Evolutionary conservation across 2,888 invertebrate genomes (phyloP).

Genomic region (Sarcophaga subvicina): DNA sequence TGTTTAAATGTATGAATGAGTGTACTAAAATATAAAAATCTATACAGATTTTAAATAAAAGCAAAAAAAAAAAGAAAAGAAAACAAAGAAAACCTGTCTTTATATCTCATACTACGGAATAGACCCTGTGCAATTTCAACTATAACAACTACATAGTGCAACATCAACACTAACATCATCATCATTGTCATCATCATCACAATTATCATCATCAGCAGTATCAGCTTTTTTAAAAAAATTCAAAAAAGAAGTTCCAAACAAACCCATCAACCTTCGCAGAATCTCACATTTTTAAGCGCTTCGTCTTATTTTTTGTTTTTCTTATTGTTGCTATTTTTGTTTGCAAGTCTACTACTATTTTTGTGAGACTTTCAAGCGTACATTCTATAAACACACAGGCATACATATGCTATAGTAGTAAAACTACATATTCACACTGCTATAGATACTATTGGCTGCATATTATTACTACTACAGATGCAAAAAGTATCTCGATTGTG

Average conservation of each 20-base stretch:
- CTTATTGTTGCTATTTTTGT: constrained; percentile 19
- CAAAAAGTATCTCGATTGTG: constrained; percentile 39
- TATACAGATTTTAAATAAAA: constrained; percentile 19
- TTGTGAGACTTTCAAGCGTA: constrained; percentile 48
- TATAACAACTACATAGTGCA: constrained; percentile 6
- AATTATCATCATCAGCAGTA: not conserved
- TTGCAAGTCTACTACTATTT: constrained; percentile 12
- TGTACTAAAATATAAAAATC: constrained; percentile 64
- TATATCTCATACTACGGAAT: constrained; percentile 52
- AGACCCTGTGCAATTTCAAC: constrained; percentile 61
- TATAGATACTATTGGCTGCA: no score
- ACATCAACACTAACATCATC: constrained; percentile 17
- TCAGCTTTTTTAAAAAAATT: constrained; percentile 4
- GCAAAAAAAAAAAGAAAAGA: constrained; percentile 20
- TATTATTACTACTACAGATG: not conserved
- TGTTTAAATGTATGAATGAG: constrained; percentile 6
- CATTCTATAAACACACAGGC: not conserved
- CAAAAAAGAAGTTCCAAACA: constrained; percentile 48
- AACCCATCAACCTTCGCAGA: constrained; percentile 69
- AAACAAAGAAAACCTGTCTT: constrained; percentile 62
- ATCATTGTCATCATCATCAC: not conserved
- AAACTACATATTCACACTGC: no score
- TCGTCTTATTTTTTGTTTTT: constrained; percentile 25
- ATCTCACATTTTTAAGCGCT: constrained; percentile 65
- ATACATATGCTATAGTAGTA: not conserved